These are phyloP conservation scores for Gymnocephalus cernua DNA, from an alignment of 2,113 vertebrate species.

Conservation along the genomic window DNA sequence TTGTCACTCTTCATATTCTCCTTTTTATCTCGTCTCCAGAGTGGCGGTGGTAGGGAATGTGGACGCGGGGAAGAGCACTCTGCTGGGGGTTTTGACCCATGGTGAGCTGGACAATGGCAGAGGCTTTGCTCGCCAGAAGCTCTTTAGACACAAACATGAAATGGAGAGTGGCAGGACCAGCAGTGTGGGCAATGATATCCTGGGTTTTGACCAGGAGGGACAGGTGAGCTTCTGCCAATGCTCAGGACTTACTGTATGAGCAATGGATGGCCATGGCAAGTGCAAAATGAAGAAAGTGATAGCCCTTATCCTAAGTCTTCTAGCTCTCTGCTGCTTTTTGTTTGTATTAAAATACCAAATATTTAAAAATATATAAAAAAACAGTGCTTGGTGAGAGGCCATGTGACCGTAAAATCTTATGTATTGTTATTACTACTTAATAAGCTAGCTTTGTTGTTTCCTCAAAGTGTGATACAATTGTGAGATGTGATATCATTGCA, in stretches of 20 bases:
- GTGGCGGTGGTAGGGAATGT: conserved; percentile 97
- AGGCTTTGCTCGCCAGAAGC: conserved; percentile 96
- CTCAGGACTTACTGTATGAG: background rate
- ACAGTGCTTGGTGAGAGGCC: background rate
- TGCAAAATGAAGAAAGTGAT: background rate
- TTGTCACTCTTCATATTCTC: too few relatives aligned
- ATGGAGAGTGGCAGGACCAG: conserved; percentile 97
- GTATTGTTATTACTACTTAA: too few relatives aligned
- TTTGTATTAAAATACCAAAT: background rate
- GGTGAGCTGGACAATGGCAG: conserved; percentile 96
- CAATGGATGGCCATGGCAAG: background rate
- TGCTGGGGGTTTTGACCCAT: conserved; percentile 93
- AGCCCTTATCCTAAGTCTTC: background rate
- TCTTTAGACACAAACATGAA: conserved; percentile 97
- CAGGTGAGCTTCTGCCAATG: conserved; percentile 79
- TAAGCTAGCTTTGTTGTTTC: background rate
- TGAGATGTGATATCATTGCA: background rate
- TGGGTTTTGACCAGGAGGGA: conserved; percentile 95
- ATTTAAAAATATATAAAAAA: too few relatives aligned
- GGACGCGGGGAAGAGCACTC: conserved; percentile 94
- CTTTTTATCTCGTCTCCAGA: conserved; percentile 73
- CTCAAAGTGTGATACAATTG: background rate
- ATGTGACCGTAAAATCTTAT: background rate
- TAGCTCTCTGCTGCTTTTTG: background rate
- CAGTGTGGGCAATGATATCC: conserved; percentile 96